Percentiles rank a stretch among this genome's conserved stretches.
phyloP scores from a whole-genome alignment of 1,140 invertebrate genomes.

The Megalopta genalis region DNA sequence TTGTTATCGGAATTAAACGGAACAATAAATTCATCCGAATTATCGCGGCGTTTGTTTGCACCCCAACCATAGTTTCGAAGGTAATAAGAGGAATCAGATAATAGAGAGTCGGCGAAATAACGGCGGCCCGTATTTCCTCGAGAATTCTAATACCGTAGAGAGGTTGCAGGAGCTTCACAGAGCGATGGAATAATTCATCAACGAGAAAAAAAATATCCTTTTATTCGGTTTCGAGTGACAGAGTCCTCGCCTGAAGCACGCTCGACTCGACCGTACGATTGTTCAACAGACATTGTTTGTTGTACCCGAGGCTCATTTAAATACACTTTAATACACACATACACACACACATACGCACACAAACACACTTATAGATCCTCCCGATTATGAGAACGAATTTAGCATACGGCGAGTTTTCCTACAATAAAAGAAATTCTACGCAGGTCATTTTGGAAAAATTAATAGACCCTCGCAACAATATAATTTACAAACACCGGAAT shows the following conservation, averaged over 20 bases:
- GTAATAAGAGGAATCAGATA: background rate
- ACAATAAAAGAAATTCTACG: background rate
- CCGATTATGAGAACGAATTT: background rate
- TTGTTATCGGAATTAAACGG: no score
- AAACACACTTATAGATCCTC: no score
- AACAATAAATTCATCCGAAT: background rate
- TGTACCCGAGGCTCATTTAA: constrained; percentile 2
- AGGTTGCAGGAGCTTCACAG: background rate
- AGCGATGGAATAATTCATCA: constrained; percentile 25
- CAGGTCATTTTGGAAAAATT: no score
- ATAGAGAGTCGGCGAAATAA: constrained; percentile 5
- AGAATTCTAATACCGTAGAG: background rate
- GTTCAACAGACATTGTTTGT: constrained; percentile 35
- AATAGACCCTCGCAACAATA: no score
- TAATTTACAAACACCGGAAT: no score
- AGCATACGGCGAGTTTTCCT: background rate
- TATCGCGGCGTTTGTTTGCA: background rate
- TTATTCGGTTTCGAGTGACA: constrained; percentile 23
- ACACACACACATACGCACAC: background rate
- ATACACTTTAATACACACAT: constrained; percentile 21
- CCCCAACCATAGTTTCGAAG: background rate
- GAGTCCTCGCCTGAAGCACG: constrained; percentile 7
- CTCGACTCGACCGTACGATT: constrained; percentile 43
- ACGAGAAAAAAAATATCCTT: constrained; percentile 14
- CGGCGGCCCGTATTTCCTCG: background rate